phyloP scores from a whole-genome alignment of 2,797 vertebrate genomes.

The Anolis apletophallus region DNA sequence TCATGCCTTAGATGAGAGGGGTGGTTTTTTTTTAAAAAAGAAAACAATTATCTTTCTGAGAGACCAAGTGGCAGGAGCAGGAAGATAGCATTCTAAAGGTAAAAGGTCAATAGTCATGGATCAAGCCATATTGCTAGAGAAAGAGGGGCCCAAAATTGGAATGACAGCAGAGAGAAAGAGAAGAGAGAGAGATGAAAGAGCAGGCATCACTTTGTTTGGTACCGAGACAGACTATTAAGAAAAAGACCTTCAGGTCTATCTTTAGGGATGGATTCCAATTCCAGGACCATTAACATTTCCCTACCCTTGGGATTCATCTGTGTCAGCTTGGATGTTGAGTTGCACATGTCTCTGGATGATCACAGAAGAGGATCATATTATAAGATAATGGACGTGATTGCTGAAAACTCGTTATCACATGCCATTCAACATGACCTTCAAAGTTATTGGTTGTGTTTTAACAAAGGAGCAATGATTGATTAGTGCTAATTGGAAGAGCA shows the following conservation, averaged over 20 bases:
- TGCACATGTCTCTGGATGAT: slow-evolving; percentile 32
- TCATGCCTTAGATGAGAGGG: slow-evolving; percentile 17
- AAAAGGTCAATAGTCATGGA: slow-evolving; percentile 7
- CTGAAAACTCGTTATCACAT: slow-evolving; percentile 23
- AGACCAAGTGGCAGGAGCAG: slow-evolving; percentile 26
- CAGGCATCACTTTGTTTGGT: slow-evolving; percentile 1
- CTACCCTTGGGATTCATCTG: slow-evolving; percentile 3
- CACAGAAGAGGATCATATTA: not conserved
- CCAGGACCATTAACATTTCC: slow-evolving; percentile 7
- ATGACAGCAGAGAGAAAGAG: not conserved
- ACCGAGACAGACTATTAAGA: not conserved
- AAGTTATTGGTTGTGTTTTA: slow-evolving; percentile 39
- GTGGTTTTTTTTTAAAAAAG: slow-evolving; percentile 10
- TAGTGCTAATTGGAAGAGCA: not conserved
- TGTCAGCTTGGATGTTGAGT: slow-evolving; percentile 1
- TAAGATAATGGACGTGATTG: slow-evolving; percentile 1
- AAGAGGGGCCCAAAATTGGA: not conserved
- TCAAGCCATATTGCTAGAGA: not conserved
- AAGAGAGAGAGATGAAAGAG: not conserved
- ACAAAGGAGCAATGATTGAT: slow-evolving; percentile 24
- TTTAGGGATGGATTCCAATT: slow-evolving; percentile 22
- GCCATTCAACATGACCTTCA: slow-evolving; percentile 4
- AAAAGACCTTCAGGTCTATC: not conserved
- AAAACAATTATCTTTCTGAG: slow-evolving; percentile 14
- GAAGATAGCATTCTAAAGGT: not conserved